Evolutionary conservation across 1,140 invertebrate species (phyloP).

Genomic region (Megathymus violae): DNA sequence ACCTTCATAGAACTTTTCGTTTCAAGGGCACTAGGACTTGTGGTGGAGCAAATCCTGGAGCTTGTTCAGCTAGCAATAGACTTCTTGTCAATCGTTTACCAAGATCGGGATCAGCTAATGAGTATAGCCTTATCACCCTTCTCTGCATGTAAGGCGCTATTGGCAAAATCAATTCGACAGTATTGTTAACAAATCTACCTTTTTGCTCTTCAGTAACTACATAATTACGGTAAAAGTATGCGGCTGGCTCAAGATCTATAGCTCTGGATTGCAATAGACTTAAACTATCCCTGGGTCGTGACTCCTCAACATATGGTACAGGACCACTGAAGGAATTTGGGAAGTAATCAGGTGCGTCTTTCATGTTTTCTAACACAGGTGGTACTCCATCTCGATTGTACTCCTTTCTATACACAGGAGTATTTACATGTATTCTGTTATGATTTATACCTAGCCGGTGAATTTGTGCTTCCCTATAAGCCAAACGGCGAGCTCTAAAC

Average conservation of each 20-base stretch:
- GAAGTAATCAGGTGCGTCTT: conserved; percentile 94
- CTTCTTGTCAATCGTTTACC: conserved; percentile 27
- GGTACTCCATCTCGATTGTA: conserved; percentile 92
- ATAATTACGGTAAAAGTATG: conserved; percentile 26
- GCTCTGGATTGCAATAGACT: conserved; percentile 18
- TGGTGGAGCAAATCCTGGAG: conserved; percentile 13
- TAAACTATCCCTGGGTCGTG: conserved; percentile 43
- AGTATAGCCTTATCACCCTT: conserved; percentile 32
- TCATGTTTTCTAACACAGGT: conserved; percentile 84
- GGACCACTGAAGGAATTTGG: conserved; percentile 96
- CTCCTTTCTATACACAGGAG: conserved; percentile 89
- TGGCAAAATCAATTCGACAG: conserved; percentile 5
- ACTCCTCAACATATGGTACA: conserved; percentile 53
- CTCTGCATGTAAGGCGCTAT: conserved; percentile 31
- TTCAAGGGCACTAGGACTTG: neutral
- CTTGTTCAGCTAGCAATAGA: conserved; percentile 18
- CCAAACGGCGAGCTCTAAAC: conserved; percentile 92
- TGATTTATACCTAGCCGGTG: conserved; percentile 94
- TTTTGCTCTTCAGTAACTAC: conserved; percentile 24
- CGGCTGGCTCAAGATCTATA: conserved; percentile 20
- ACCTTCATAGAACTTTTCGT: neutral
- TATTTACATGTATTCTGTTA: conserved; percentile 93
- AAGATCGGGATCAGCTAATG: conserved; percentile 29
- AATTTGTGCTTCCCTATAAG: conserved; percentile 94
- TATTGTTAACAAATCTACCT: conserved; percentile 39